Evolutionary conservation across 2,113 vertebrate genomes (phyloP).

Genomic region (Scophthalmus maximus): DNA sequence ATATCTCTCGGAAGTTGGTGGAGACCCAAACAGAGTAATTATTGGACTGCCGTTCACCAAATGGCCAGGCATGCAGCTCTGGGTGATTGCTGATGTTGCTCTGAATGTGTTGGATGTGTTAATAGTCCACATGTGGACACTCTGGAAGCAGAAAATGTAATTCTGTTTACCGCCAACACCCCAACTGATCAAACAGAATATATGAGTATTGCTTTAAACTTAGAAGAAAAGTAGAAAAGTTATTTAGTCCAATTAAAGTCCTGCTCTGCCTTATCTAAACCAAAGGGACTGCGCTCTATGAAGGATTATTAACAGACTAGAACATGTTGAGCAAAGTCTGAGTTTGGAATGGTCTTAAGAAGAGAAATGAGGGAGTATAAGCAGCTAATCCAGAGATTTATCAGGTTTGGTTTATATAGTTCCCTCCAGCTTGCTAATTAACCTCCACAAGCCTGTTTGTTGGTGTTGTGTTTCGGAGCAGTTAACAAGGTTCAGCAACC

Average conservation of each 20-base stretch:
- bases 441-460: slow-evolving; percentile 30
- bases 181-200: no score
- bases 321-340: slow-evolving; percentile 30
- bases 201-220: no score
- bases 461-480: slow-evolving; percentile 26
- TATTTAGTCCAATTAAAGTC: slow-evolving; percentile 10
- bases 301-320: slow-evolving; percentile 27
- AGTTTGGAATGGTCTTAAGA: slow-evolving; percentile 23
- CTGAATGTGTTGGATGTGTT: no score
- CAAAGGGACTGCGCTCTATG: neutral
- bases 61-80: no score
- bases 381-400: slow-evolving; percentile 37
- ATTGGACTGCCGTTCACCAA: no score
- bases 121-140: no score
- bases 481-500: slow-evolving; percentile 43
- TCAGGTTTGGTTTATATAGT: slow-evolving; percentile 8
- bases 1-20: no score
- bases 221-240: no score
- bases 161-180: no score
- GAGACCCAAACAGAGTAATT: no score
- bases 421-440: slow-evolving; percentile 41
- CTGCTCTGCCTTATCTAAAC: slow-evolving; percentile 3
- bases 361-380: slow-evolving; percentile 4
- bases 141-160: no score
- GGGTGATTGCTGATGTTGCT: no score